Conservation (phyloP, 2,888 invertebrate genomes). For the Ichneumoninae sp. region DNA sequence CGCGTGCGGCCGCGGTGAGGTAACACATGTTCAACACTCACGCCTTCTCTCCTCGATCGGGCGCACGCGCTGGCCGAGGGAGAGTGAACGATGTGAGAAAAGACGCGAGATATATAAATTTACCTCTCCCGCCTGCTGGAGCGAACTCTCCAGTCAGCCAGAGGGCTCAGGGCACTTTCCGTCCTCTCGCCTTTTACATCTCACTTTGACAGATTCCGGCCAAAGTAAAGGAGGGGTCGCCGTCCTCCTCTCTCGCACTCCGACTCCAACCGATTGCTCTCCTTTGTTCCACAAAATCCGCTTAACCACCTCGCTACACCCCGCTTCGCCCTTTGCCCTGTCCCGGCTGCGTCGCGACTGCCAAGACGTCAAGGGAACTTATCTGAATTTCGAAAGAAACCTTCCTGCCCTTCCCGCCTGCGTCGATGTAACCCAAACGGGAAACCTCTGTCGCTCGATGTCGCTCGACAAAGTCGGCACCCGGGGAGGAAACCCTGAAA, state of each 20-base stretch:
- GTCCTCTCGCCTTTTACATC: constrained; percentile 70
- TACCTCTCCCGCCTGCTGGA: not conserved
- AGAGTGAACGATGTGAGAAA: constrained; percentile 10
- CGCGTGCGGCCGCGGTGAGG: constrained; percentile 61
- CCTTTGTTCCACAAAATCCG: constrained; percentile 74
- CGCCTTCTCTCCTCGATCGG: constrained; percentile 10
- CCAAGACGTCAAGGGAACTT: constrained; percentile 66
- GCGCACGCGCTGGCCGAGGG: constrained; percentile 10
- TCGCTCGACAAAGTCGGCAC: constrained; percentile 30
- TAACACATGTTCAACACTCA: constrained; percentile 69
- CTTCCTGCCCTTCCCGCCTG: not conserved
- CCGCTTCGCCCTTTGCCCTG: constrained; percentile 28
- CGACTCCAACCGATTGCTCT: constrained; percentile 42
- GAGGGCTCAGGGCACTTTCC: constrained; percentile 57
- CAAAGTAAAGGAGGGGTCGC: constrained; percentile 32
- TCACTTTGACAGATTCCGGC: constrained; percentile 68
- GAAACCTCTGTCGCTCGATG: constrained; percentile 44
- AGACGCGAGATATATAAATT: constrained; percentile 11
- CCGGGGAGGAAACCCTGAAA: constrained; percentile 36
- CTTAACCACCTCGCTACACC: constrained; percentile 66
- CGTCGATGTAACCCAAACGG: constrained; percentile 7
- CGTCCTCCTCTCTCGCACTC: constrained; percentile 5
- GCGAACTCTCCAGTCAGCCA: constrained; percentile 11
- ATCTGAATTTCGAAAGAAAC: constrained; percentile 66
- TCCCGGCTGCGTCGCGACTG: constrained; percentile 8